Evolutionary conservation across 2,888 invertebrate genomes (phyloP).

Genomic region (Xestia ashworthii): DNA sequence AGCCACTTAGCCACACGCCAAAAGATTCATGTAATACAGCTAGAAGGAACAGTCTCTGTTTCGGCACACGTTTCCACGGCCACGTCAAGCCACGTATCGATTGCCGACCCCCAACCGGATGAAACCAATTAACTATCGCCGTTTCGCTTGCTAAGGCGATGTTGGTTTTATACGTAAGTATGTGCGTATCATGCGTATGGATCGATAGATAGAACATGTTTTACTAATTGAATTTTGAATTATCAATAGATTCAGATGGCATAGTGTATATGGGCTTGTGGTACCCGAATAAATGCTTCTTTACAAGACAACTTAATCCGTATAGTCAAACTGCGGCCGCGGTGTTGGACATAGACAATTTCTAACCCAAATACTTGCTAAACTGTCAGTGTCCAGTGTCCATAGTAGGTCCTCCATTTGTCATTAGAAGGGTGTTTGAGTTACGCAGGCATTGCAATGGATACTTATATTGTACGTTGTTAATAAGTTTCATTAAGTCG

Average conservation of each 20-base stretch:
- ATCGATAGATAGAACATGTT: neutral
- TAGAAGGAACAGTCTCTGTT: slow-evolving; percentile 28
- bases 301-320: neutral
- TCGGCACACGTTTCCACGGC: slow-evolving; percentile 55
- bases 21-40: neutral
- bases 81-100: slow-evolving; percentile 51
- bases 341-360: neutral
- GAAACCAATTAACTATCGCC: slow-evolving; percentile 41
- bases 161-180: slow-evolving; percentile 13
- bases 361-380: neutral
- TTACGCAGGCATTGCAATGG: neutral
- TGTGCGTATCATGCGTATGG: neutral
- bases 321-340: no score
- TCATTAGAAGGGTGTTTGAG: neutral
- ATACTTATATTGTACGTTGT: neutral
- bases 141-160: slow-evolving; percentile 14
- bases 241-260: neutral
- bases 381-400: neutral
- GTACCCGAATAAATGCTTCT: neutral
- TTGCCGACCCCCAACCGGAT: slow-evolving; percentile 53
- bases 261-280: neutral
- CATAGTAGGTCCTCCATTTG: neutral
- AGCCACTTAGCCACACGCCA: neutral
- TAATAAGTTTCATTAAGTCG: no score
- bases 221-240: neutral